A percentile compares a stretch with the other conserved stretches of the same genome.
These are phyloP conservation scores for Corythornis vintsioides DNA, from an alignment of 2,113 vertebrate genomes.

Conservation along the genomic window DNA sequence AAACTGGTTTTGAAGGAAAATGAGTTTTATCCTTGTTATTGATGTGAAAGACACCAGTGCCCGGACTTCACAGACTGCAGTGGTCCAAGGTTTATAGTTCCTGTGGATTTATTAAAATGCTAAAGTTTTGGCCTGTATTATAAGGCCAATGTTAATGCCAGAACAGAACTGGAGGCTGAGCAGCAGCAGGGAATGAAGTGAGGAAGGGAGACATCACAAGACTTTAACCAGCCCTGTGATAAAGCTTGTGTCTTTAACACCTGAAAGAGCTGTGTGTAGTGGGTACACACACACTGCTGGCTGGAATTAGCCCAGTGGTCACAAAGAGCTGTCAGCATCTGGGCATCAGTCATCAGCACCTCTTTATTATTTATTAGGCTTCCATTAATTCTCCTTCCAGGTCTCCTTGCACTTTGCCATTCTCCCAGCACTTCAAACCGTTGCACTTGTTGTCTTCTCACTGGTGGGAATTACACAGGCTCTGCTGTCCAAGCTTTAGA, in stretches of 20 bases:
- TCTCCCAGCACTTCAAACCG: background rate
- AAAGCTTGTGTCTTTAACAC: background rate
- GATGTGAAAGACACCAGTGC: background rate
- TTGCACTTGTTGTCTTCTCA: background rate
- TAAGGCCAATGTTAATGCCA: rapidly evolving
- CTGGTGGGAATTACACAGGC: too few relatives aligned
- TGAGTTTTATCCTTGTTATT: background rate
- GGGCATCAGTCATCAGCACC: too few relatives aligned
- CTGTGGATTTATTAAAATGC: background rate
- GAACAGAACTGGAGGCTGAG: background rate
- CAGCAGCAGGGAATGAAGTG: background rate
- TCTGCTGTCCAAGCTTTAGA: too few relatives aligned
- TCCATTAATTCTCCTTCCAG: background rate
- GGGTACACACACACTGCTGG: background rate
- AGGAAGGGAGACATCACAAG: background rate
- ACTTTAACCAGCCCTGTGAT: background rate
- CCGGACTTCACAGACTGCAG: background rate
- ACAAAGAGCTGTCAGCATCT: background rate
- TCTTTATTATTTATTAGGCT: background rate
- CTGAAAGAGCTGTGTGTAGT: background rate
- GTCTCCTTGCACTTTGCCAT: background rate
- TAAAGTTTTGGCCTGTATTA: background rate
- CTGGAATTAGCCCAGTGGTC: background rate
- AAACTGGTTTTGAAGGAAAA: background rate
- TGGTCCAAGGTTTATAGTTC: background rate